These are phyloP conservation scores for Callosobruchus maculatus DNA, from an alignment of 2,888 invertebrate genomes.

Conservation along the genomic window DNA sequence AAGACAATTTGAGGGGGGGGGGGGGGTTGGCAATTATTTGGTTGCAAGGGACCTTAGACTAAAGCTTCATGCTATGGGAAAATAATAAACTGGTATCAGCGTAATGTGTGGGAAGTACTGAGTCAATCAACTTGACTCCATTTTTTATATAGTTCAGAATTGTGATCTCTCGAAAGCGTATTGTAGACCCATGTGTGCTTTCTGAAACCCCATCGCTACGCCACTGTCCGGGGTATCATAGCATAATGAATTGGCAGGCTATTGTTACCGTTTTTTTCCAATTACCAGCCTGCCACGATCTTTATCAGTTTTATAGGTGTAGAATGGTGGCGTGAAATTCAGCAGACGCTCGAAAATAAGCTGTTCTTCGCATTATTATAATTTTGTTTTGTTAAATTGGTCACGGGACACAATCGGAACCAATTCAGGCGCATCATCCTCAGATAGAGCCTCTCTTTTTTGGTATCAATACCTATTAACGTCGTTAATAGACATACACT, in stretches of 20 bases:
- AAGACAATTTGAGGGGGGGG: no score
- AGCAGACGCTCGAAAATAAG: constrained; percentile 40
- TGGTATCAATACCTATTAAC: neutral
- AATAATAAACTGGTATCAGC: no score
- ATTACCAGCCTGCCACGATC: constrained; percentile 36
- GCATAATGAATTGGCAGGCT: neutral
- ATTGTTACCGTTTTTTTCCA: constrained; percentile 28
- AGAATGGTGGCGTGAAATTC: constrained; percentile 42
- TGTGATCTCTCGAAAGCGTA: no score
- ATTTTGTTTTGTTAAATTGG: constrained; percentile 36
- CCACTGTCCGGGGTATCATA: neutral
- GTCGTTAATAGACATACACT: neutral
- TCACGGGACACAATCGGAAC: constrained; percentile 11
- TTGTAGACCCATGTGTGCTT: no score
- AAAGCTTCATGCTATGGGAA: no score
- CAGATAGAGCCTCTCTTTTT: constrained; percentile 4
- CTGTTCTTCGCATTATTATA: constrained; percentile 40
- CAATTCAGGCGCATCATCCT: neutral
- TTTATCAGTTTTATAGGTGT: constrained; percentile 43
- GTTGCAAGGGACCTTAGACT: no score
- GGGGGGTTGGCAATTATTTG: no score
- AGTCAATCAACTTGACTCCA: no score
- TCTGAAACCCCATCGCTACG: neutral
- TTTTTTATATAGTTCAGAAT: no score
- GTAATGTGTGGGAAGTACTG: no score